Evolutionary conservation across 64 coral and sea anemone species (phyloP), one percentile per base, ranked within the genome.

Genomic region (Actinia equina): DNA sequence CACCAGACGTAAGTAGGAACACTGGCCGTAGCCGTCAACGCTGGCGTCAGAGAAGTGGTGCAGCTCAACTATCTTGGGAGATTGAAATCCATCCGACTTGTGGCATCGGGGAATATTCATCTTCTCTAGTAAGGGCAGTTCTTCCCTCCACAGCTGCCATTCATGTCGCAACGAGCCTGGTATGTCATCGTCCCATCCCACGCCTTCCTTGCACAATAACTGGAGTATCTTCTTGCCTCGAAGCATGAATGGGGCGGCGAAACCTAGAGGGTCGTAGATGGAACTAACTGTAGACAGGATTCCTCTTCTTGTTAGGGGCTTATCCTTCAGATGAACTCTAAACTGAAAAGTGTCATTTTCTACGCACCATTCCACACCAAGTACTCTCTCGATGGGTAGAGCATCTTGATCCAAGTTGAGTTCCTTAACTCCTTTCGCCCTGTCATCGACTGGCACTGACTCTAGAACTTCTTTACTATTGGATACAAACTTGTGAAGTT

Each of bases 41-140:
- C 56, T 46, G 16, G 88, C 58, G 57, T 89, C 88, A 10, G 88
- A 88, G 77, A 89, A 89, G 78, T 62, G 52, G 42, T 89, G 88
- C 52, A 83, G 79, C 78, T 83, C 77, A 2, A 20, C 53, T 3
- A 11, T 0, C 30, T 58, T 0, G 0, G 26, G 1, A 0, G 18
- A 0, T 4, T 20, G 52, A 7, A 84, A 84, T 16, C 26, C 52
- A 5, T 0, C 52, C 7, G 82, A 2, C 42, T 59, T 84, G 82
- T 59, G 59, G 26, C 82, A 84, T 52, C 82, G 12, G 17, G 81
- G 46, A 5, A 84, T 22, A 17, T 12, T 52, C 22, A 84, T 3
- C 3, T 84, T 27, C 22, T 84, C 82, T 2, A 84, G 82, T 19
- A 27, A 3, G 22, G 52, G 22, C 1, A 84, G 0, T 52, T 84